A percentile compares a stretch with the other conserved stretches of the same genome.
phyloP scores from a whole-genome alignment of 2,797 vertebrate species.

The Darevskia nairensis region DNA sequence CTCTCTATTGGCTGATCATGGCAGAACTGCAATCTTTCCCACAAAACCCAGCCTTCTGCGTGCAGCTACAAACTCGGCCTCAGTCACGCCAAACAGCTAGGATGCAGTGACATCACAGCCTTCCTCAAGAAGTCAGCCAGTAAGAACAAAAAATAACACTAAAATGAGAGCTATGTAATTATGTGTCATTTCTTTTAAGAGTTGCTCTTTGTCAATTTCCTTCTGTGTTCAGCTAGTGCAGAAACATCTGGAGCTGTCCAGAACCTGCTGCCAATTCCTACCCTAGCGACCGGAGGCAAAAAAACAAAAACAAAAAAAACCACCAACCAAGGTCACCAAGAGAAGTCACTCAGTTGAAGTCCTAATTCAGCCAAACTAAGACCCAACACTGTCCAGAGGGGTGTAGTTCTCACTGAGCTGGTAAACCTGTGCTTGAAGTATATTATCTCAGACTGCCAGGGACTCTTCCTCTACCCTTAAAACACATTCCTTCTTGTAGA shows the following conservation, averaged over 20 bases:
- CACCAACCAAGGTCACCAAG: background rate
- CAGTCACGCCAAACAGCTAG: background rate
- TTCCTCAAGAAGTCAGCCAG: background rate
- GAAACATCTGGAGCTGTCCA: background rate
- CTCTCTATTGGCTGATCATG: no score
- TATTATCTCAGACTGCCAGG: background rate
- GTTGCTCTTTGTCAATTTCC: no score
- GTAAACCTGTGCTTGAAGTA: background rate
- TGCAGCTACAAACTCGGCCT: background rate
- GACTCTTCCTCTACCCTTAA: background rate
- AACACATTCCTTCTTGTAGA: background rate
- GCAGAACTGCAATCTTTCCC: background rate
- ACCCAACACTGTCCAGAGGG: background rate
- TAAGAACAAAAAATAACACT: no score
- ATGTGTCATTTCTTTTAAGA: background rate
- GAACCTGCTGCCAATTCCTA: background rate
- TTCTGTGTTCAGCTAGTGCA: background rate
- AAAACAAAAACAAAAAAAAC: background rate
- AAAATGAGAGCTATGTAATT: background rate
- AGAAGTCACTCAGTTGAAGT: rapidly evolving
- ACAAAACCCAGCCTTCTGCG: background rate
- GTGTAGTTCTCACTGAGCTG: background rate
- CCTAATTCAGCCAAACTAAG: background rate
- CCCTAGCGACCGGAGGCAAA: background rate
- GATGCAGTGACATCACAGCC: no score